Conservation (phyloP, 2,113 vertebrate species). For the Antigone vipio region DNA sequence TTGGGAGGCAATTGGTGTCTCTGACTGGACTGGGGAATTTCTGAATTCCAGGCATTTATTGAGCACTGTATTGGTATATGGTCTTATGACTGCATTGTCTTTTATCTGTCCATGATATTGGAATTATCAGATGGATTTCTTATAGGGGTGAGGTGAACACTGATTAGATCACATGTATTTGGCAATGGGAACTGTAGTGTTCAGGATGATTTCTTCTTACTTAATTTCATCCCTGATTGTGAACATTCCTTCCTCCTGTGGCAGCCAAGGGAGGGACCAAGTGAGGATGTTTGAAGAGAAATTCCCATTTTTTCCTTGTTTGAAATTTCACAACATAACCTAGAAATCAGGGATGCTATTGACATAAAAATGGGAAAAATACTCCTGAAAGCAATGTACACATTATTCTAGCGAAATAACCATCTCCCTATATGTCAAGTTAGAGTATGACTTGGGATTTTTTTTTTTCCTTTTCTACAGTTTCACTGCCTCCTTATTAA, state of each 20-base stretch:
- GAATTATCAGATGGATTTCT: background rate
- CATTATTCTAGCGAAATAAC: background rate
- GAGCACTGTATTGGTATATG: background rate
- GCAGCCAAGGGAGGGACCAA: background rate
- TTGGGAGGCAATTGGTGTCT: background rate
- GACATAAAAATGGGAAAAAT: background rate
- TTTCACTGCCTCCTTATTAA: background rate
- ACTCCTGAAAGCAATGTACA: background rate
- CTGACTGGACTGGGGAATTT: background rate
- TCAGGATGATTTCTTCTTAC: background rate
- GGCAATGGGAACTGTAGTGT: background rate
- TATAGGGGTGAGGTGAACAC: background rate
- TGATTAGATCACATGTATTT: background rate
- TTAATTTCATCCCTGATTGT: background rate
- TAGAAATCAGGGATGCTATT: background rate
- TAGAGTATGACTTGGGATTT: background rate
- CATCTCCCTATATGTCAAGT: background rate
- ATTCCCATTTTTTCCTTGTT: background rate
- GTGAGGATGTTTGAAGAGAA: background rate
- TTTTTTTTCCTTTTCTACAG: background rate
- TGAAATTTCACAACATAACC: background rate
- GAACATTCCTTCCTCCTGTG: background rate
- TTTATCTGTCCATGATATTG: background rate
- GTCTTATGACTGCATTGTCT: background rate
- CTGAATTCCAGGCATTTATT: background rate